Conservation (phyloP, 1,140 invertebrate genomes). For the Cataglyphis hispanica region DNA sequence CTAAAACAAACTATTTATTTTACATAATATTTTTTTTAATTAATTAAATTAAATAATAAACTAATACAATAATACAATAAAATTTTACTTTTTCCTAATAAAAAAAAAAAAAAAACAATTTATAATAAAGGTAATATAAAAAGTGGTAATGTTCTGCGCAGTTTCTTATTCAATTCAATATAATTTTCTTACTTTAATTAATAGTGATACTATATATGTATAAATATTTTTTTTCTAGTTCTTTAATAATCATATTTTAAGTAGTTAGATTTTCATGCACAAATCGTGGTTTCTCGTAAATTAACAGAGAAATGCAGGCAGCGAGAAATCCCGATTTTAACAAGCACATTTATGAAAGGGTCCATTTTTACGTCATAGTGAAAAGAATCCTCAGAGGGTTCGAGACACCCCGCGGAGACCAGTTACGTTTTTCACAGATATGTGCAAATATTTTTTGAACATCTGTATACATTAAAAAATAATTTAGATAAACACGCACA, state of each 20-base stretch:
- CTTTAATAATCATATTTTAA: slow-evolving; percentile 8
- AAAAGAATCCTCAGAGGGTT: slow-evolving; percentile 50
- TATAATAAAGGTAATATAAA: neutral
- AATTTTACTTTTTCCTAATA: neutral
- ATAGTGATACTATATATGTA: neutral
- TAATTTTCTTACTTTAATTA: neutral
- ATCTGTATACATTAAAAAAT: neutral
- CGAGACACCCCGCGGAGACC: slow-evolving; percentile 26
- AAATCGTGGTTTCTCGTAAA: slow-evolving; percentile 13
- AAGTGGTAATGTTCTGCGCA: too few relatives aligned
- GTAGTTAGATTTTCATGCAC: neutral
- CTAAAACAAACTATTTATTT: neutral
- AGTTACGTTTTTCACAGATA: slow-evolving; percentile 54
- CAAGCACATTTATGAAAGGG: slow-evolving; percentile 53
- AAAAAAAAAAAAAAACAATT: neutral
- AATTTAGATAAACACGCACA: neutral
- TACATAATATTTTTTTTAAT: neutral
- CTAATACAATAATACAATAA: neutral
- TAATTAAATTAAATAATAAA: neutral
- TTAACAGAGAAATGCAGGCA: slow-evolving; percentile 22
- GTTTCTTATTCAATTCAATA: neutral
- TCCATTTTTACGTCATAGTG: slow-evolving; percentile 41
- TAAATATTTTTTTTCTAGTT: neutral
- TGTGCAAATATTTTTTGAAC: slow-evolving; percentile 50
- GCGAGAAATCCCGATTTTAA: slow-evolving; percentile 53